A percentile compares a stretch with the other conserved stretches of the same genome.
Conservation (phyloP, 2,888 invertebrate genomes). For the Thecocarcelia acutangulata region DNA sequence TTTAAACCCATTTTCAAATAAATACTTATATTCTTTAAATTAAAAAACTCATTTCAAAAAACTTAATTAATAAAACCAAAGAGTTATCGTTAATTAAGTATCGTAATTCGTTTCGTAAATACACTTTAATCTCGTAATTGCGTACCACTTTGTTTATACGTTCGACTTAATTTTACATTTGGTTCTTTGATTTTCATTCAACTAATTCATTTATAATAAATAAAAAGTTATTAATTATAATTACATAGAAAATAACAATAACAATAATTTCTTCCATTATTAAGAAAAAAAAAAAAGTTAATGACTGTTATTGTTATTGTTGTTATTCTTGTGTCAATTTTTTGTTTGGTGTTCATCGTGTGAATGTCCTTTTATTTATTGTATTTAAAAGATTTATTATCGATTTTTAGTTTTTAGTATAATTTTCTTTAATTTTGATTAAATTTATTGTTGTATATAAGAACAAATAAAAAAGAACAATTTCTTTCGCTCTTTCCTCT, state of each 20-base stretch:
- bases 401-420: slow-evolving; percentile 5
- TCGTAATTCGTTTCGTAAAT: slow-evolving; percentile 58
- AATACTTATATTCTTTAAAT: slow-evolving; percentile 58
- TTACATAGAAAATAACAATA: slow-evolving; percentile 37
- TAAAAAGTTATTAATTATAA: slow-evolving; percentile 21
- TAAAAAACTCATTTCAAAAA: slow-evolving; percentile 56
- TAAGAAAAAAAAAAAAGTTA: neutral
- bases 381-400: slow-evolving; percentile 2
- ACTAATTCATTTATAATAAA: slow-evolving; percentile 31
- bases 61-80: slow-evolving; percentile 38
- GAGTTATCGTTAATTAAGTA: slow-evolving; percentile 61
- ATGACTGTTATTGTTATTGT: slow-evolving; percentile 41
- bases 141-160: slow-evolving; percentile 54
- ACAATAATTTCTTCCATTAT: slow-evolving; percentile 3
- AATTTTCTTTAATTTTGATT: slow-evolving; percentile 28
- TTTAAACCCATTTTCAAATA: slow-evolving; percentile 51
- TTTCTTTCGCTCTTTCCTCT: slow-evolving; percentile 49
- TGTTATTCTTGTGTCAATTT: slow-evolving; percentile 25
- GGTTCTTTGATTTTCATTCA: slow-evolving; percentile 34
- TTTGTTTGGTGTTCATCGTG: slow-evolving; percentile 30
- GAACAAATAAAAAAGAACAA: slow-evolving; percentile 38
- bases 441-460: slow-evolving; percentile 36
- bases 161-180: slow-evolving; percentile 23
- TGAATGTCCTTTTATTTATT: slow-evolving; percentile 54
- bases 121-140: slow-evolving; percentile 55